Evolutionary conservation across 2,113 vertebrate species (phyloP).

Genomic region (Tachuris rubrigastra): DNA sequence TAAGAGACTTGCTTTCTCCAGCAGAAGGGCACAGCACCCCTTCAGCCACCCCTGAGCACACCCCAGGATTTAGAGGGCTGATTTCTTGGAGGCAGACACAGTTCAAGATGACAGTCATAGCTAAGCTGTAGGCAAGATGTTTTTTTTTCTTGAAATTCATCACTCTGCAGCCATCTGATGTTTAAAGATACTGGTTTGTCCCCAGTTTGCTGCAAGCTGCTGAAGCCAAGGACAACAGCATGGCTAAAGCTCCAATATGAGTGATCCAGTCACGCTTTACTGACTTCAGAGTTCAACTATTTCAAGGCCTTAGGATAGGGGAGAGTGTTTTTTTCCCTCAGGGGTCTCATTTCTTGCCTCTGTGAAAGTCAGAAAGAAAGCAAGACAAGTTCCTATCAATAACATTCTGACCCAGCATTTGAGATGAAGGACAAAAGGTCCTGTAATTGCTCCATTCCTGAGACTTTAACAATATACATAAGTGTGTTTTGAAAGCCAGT

Average conservation of each 20-base stretch:
- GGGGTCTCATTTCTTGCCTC: conserved; percentile 34
- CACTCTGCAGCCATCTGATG: neutral
- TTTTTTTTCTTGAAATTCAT: neutral
- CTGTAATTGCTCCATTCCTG: neutral
- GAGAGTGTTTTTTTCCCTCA: neutral
- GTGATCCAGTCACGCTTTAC: conserved; percentile 10
- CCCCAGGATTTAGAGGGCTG: neutral
- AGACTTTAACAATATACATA: conserved; percentile 15
- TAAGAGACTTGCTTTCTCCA: neutral
- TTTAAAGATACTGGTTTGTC: conserved; percentile 16
- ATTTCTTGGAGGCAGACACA: neutral
- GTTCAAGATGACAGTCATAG: neutral
- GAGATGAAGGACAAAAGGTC: conserved; percentile 39
- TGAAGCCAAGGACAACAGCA: conserved; percentile 46
- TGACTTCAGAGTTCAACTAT: conserved; percentile 56
- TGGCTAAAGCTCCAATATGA: conserved; percentile 26
- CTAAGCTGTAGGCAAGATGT: neutral
- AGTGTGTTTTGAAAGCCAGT: neutral
- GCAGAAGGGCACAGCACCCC: neutral
- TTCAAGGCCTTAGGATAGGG: conserved; percentile 3
- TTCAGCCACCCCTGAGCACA: neutral
- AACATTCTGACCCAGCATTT: conserved; percentile 17
- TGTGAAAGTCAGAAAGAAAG: conserved; percentile 33
- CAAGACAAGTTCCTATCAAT: conserved; percentile 28
- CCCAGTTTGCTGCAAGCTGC: neutral